A percentile compares a stretch with the other conserved stretches of the same genome.
These are phyloP conservation scores for Nemurella pictetii DNA, from an alignment of 2,888 invertebrate species.

Conservation along the genomic window DNA sequence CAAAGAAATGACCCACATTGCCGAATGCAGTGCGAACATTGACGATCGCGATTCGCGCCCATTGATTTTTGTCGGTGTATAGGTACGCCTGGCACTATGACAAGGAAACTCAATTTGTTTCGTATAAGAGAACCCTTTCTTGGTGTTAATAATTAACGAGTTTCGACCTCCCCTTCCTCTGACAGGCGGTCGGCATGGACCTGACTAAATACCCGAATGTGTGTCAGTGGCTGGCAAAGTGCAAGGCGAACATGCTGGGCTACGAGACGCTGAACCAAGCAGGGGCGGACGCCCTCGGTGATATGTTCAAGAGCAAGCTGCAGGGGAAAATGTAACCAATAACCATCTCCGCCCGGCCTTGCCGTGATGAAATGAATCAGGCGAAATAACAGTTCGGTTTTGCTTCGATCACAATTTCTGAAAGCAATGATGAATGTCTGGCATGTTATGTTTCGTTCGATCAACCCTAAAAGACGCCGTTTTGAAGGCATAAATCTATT, in stretches of 20 bases:
- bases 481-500: neutral
- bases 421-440: neutral
- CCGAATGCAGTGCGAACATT: too few relatives aligned
- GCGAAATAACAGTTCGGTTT: neutral
- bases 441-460: neutral
- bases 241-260: slow-evolving; percentile 45
- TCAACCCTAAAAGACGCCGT: neutral
- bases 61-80: too few relatives aligned
- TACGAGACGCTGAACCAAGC: slow-evolving; percentile 59
- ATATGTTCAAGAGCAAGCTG: slow-evolving; percentile 41
- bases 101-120: neutral
- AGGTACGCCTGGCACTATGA: neutral
- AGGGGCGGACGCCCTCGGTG: slow-evolving; percentile 61
- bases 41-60: neutral
- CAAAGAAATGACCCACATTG: too few relatives aligned
- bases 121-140: neutral
- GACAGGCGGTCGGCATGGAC: slow-evolving; percentile 44
- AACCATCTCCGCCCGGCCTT: neutral
- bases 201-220: slow-evolving; percentile 44
- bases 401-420: neutral
- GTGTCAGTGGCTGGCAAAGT: slow-evolving; percentile 45
- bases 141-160: neutral
- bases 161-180: neutral
- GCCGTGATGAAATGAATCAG: neutral
- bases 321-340: neutral